A percentile compares a stretch with the other conserved stretches of the same genome.
Evolutionary conservation across 2,113 vertebrate genomes (phyloP).

Genomic region (Coryphaenoides rupestris): DNA sequence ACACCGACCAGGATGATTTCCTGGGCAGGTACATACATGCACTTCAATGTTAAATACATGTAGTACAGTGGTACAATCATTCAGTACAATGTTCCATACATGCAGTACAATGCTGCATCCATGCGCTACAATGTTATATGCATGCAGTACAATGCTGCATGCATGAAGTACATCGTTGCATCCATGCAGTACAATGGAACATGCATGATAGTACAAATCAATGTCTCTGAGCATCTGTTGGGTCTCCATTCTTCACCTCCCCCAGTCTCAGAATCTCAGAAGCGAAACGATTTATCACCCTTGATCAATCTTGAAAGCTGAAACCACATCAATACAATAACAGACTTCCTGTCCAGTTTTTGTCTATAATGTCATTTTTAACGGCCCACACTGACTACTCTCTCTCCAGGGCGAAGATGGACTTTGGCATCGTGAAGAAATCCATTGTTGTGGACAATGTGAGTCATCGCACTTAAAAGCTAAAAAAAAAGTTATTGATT

Average conservation of each 20-base stretch:
- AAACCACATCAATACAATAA: not conserved
- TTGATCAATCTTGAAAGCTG: not conserved
- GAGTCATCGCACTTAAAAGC: slow-evolving; percentile 36
- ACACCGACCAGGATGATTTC: slow-evolving; percentile 91
- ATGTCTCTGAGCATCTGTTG: slow-evolving; percentile 24
- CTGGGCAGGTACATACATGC: slow-evolving; percentile 82
- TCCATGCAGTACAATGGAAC: no score
- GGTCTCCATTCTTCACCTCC: slow-evolving; percentile 28
- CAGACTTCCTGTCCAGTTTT: no score
- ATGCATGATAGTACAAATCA: no score
- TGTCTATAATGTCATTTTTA: no score
- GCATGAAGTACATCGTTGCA: no score
- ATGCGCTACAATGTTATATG: no score
- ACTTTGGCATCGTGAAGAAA: slow-evolving; percentile 85
- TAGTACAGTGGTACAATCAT: no score
- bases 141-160: no score
- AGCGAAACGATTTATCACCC: not conserved
- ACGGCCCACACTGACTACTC: not conserved
- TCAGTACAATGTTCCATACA: no score
- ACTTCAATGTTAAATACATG: no score
- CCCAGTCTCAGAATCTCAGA: not conserved
- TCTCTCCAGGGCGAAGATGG: slow-evolving; percentile 79
- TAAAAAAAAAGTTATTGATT: not conserved
- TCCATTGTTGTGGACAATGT: slow-evolving; percentile 82
- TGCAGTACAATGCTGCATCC: no score